phyloP scores from a whole-genome alignment of 2,888 invertebrate species.

The Noctua fimbriata region DNA sequence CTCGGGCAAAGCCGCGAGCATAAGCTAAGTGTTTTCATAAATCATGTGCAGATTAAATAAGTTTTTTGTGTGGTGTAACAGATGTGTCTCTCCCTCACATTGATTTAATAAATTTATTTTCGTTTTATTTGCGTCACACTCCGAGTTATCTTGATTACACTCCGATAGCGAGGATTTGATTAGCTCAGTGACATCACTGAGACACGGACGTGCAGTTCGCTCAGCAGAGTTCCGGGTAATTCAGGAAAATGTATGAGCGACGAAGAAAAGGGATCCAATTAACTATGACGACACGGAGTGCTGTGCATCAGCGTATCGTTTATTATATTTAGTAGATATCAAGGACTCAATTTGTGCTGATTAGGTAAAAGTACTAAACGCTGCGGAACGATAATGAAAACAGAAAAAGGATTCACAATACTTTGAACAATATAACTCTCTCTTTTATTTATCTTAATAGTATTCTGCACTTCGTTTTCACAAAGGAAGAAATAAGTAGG shows the following conservation, averaged over 20 bases:
- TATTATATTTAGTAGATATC: not conserved
- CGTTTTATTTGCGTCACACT: not conserved
- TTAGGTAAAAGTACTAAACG: not conserved
- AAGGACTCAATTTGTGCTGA: not conserved
- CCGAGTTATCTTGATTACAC: constrained; percentile 37
- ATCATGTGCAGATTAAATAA: no score
- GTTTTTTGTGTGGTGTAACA: no score
- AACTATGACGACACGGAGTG: constrained; percentile 5
- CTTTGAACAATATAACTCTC: no score
- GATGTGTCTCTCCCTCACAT: not conserved
- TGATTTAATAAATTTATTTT: not conserved
- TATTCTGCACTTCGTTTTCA: no score
- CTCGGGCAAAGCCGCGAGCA: no score
- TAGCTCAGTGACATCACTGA: constrained; percentile 66
- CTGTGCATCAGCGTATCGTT: not conserved
- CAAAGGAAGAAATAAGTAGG: no score
- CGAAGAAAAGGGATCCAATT: constrained; percentile 21
- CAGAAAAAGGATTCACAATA: not conserved
- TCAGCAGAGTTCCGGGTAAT: constrained; percentile 28
- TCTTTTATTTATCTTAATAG: no score
- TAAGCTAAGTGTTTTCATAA: no score
- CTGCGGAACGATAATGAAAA: not conserved
- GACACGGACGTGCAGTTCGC: constrained; percentile 42
- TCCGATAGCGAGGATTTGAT: constrained; percentile 73
- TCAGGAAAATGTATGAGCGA: constrained; percentile 30